Percentiles rank a stretch among this genome's conserved stretches.
phyloP scores from a whole-genome alignment of 2,113 vertebrate genomes.

The Pionites leucogaster region DNA sequence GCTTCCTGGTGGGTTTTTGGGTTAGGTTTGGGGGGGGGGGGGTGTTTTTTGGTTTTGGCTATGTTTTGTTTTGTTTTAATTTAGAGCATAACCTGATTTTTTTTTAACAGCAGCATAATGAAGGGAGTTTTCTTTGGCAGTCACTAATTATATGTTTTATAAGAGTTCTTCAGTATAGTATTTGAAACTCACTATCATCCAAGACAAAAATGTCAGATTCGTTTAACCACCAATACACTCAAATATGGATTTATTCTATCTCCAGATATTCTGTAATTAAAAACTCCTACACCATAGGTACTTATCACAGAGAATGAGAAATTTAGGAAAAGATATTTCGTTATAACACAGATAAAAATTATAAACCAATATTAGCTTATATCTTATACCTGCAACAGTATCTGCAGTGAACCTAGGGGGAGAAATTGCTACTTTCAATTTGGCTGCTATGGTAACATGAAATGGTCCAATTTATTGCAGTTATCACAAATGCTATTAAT shows the following conservation, averaged over 20 bases:
- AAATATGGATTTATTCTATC: background rate
- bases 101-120: background rate
- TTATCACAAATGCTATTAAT: slow-evolving; percentile 54
- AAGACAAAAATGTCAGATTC: background rate
- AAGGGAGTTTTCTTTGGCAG: background rate
- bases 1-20: background rate
- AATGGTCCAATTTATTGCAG: slow-evolving; percentile 39
- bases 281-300: background rate
- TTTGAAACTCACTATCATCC: background rate
- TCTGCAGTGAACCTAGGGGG: background rate
- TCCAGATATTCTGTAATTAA: background rate
- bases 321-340: background rate
- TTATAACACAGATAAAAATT: background rate
- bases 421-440: slow-evolving; percentile 25
- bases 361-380: background rate
- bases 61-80: background rate
- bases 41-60: background rate
- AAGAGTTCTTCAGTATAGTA: background rate
- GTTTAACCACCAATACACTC: background rate
- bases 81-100: background rate
- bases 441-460: slow-evolving; percentile 59
- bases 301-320: background rate
- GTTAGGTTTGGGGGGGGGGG: background rate
- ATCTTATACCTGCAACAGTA: background rate
- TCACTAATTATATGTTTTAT: background rate